These are phyloP conservation scores for Leptinotarsa juncta DNA, from an alignment of 2,888 invertebrate species.

Conservation along the genomic window DNA sequence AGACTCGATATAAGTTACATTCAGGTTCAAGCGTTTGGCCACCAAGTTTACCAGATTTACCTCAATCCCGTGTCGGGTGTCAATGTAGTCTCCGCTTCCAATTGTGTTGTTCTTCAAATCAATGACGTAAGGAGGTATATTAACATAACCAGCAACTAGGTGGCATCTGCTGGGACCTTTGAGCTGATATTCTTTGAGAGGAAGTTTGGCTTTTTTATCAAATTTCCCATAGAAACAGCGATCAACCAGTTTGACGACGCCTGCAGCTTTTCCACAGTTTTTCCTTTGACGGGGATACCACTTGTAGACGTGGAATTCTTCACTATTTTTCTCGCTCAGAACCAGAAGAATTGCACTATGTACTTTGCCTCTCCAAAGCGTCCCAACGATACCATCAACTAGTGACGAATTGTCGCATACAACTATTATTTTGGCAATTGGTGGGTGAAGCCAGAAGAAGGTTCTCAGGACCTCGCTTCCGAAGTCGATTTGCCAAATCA, in stretches of 20 bases:
- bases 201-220: conserved; percentile 14
- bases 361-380: neutral
- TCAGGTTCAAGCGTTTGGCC: conserved; percentile 42
- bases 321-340: neutral
- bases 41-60: conserved; percentile 43
- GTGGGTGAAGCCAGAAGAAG: neutral
- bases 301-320: conserved; percentile 12
- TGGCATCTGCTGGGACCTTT: neutral
- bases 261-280: neutral
- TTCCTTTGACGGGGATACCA: conserved; percentile 3
- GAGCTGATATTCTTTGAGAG: neutral
- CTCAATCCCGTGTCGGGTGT: conserved; percentile 43
- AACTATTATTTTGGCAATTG: neutral
- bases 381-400: neutral
- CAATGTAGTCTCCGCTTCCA: conserved; percentile 18
- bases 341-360: neutral
- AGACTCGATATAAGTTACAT: conserved; percentile 37
- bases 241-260: conserved; percentile 3
- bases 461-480: neutral
- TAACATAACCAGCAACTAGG: conserved; percentile 21
- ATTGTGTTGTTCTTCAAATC: conserved; percentile 33
- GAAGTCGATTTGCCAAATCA: neutral
- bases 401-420: neutral
- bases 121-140: conserved; percentile 58
- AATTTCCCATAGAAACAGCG: conserved; percentile 26